Conservation (phyloP, 2,888 invertebrate genomes). For the Machimus rusticus region DNA sequence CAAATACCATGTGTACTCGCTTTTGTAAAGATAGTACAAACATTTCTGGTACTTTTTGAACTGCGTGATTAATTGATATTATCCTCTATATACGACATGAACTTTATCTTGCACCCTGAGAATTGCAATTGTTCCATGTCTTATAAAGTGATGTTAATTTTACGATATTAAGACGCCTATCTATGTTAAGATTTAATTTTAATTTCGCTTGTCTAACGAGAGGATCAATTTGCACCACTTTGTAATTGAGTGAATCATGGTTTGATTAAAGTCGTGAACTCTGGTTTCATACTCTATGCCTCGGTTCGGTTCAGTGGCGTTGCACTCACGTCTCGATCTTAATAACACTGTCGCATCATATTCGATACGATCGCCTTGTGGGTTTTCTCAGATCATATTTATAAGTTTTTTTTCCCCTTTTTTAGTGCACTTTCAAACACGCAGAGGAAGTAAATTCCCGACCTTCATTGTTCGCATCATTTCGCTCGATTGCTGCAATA, state of each 20-base stretch:
- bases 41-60: not conserved
- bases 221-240: not conserved
- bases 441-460: not conserved
- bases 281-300: not conserved
- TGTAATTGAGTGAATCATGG: not conserved
- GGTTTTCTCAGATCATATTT: not conserved
- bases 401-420: not conserved
- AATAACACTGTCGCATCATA: not conserved
- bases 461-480: not conserved
- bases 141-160: not conserved
- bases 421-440: not conserved
- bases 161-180: not conserved
- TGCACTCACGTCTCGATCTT: not conserved
- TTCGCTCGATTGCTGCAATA: conserved; percentile 16
- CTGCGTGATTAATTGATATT: not conserved
- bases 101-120: not conserved
- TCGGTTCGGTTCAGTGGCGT: not conserved
- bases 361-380: not conserved
- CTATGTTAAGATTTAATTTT: not conserved
- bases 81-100: no score
- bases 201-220: not conserved
- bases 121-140: not conserved
- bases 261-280: not conserved
- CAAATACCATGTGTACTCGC: not conserved
- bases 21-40: not conserved